Percentiles rank a stretch among this genome's conserved stretches.
These are phyloP conservation scores for Knipowitschia caucasica DNA, from an alignment of 2,797 vertebrate species.

Conservation along the genomic window DNA sequence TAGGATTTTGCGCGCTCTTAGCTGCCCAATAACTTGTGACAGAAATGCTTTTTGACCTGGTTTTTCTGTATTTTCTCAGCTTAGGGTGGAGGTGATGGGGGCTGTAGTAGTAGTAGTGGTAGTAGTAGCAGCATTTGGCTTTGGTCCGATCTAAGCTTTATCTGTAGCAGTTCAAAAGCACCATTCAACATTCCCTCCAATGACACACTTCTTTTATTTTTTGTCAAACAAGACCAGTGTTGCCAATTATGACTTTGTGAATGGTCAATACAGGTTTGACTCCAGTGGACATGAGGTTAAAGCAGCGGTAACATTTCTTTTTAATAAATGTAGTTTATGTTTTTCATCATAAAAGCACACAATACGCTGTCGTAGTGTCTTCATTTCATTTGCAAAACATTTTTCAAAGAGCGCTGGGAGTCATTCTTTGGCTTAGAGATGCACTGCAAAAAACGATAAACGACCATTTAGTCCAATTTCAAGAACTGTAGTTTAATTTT, in stretches of 20 bases:
- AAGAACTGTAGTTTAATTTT: no score
- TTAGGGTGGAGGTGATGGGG: slow-evolving; percentile 59
- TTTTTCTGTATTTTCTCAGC: slow-evolving; percentile 65
- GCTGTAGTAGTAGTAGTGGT: no score
- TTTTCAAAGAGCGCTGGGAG: no score
- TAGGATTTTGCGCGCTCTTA: slow-evolving; percentile 78
- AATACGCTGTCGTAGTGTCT: no score
- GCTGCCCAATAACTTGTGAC: slow-evolving; percentile 78
- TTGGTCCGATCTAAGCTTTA: slow-evolving; percentile 9
- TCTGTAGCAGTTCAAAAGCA: slow-evolving; percentile 27
- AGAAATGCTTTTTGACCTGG: slow-evolving; percentile 58
- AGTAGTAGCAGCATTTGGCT: slow-evolving; percentile 50
- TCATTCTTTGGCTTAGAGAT: no score
- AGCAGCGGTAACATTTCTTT: no score
- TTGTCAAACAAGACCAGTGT: slow-evolving; percentile 18
- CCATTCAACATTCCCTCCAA: slow-evolving; percentile 18
- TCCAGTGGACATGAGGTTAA: slow-evolving; percentile 22
- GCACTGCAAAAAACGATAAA: no score
- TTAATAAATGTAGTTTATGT: no score
- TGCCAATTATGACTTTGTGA: slow-evolving; percentile 29
- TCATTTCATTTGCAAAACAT: no score
- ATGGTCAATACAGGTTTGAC: slow-evolving; percentile 10
- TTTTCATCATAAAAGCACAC: no score
- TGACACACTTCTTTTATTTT: slow-evolving; percentile 34
- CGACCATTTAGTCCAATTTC: no score